These are phyloP conservation scores for Zoanthus gigantus DNA, from an alignment of 92 coral and sea anemone species.

Conservation along the genomic window DNA sequence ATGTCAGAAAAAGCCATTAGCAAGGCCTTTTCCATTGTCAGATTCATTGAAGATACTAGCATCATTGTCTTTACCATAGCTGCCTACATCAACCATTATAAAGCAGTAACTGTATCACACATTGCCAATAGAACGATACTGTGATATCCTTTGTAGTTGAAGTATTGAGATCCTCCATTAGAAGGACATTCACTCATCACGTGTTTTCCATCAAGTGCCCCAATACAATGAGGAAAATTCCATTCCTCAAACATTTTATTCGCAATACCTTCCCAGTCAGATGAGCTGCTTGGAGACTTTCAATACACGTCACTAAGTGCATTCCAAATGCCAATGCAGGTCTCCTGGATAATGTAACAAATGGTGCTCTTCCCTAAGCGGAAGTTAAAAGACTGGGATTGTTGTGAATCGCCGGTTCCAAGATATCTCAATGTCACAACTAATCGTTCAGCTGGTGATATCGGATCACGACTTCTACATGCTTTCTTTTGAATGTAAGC, in stretches of 20 bases:
- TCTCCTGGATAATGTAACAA: constrained; percentile 15
- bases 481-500: constrained; percentile 37
- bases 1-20: not conserved
- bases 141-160: constrained; percentile 39
- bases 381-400: constrained; percentile 48
- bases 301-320: constrained; percentile 9
- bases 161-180: constrained; percentile 37
- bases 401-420: constrained; percentile 54
- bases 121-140: constrained; percentile 46
- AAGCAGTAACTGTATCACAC: constrained; percentile 32
- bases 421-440: constrained; percentile 54
- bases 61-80: constrained; percentile 35
- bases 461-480: constrained; percentile 46
- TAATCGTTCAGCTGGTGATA: constrained; percentile 50
- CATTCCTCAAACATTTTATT: constrained; percentile 55
- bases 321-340: not conserved
- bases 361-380: constrained; percentile 47
- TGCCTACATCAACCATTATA: constrained; percentile 30
- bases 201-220: constrained; percentile 49
- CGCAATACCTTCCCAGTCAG: constrained; percentile 57
- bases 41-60: constrained; percentile 29
- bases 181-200: constrained; percentile 32
- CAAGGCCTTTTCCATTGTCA: constrained; percentile 12
- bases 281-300: constrained; percentile 49
- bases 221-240: constrained; percentile 52